Percentiles rank a stretch among this genome's conserved stretches.
phyloP scores from a whole-genome alignment of 2,888 invertebrate species.

The Neuroscelio doddi region DNA sequence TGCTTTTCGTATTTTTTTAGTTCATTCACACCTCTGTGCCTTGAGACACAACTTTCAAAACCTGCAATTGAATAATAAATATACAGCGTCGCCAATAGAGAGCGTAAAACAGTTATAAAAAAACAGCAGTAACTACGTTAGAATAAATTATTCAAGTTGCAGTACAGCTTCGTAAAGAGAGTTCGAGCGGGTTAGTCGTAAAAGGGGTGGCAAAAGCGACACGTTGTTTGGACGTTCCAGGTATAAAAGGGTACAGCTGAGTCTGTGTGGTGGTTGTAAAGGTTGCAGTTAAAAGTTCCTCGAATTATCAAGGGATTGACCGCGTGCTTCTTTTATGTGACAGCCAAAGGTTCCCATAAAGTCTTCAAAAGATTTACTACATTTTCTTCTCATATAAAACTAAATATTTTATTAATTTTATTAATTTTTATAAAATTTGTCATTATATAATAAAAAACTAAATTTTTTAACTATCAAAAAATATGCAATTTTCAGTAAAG shows the following conservation, averaged over 20 bases:
- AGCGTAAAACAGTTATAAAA: conserved; percentile 72
- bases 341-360: conserved; percentile 44
- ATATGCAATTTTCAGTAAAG: too few relatives aligned
- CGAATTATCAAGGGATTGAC: conserved; percentile 65
- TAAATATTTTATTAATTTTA: too few relatives aligned
- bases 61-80: conserved; percentile 66
- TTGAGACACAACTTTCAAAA: conserved; percentile 62
- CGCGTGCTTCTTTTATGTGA: conserved; percentile 45
- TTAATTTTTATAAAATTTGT: too few relatives aligned
- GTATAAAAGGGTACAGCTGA: conserved; percentile 45
- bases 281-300: conserved; percentile 67
- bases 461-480: too few relatives aligned
- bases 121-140: conserved; percentile 71
- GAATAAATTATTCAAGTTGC: conserved; percentile 68
- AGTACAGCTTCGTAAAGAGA: conserved; percentile 65
- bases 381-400: conserved; percentile 20
- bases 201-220: conserved; percentile 60
- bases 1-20: conserved; percentile 51
- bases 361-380: conserved; percentile 35
- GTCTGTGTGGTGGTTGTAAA: conserved; percentile 61
- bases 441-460: too few relatives aligned
- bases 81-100: conserved; percentile 60
- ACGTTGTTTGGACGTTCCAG: conserved; percentile 45
- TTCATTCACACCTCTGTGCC: conserved; percentile 55
- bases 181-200: conserved; percentile 64